Conservation (phyloP, 2,113 vertebrate species). For the Epinephelus cyanopodus region DNA sequence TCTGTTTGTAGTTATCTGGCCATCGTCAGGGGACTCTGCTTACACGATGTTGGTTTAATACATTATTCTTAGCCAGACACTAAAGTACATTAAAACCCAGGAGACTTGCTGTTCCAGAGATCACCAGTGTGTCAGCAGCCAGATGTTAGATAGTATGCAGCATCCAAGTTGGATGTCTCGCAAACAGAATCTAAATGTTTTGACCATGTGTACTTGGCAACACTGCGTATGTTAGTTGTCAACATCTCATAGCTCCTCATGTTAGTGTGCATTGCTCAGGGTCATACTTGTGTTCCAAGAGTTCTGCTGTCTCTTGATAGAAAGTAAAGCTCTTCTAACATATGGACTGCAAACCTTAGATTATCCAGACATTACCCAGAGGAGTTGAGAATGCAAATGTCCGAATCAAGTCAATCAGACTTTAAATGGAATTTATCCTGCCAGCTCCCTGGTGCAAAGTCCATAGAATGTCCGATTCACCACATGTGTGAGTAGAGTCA, state of each 20-base stretch:
- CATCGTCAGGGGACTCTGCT: not conserved
- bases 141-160: not conserved
- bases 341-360: too few relatives aligned
- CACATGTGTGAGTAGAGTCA: too few relatives aligned
- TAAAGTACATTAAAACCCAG: not conserved
- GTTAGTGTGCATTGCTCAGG: too few relatives aligned
- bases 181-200: not conserved
- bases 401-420: too few relatives aligned
- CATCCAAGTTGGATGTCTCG: not conserved
- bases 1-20: not conserved
- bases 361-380: too few relatives aligned
- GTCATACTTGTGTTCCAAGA: too few relatives aligned
- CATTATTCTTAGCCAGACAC: not conserved
- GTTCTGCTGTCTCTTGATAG: too few relatives aligned
- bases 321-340: too few relatives aligned
- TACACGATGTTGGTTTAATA: not conserved
- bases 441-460: too few relatives aligned
- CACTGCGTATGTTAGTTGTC: not conserved
- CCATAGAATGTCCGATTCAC: too few relatives aligned
- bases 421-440: too few relatives aligned
- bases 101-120: not conserved
- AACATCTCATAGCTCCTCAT: not conserved
- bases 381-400: too few relatives aligned
- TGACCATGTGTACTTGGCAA: not conserved
- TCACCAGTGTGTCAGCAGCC: not conserved